Conservation (phyloP, 2,888 invertebrate species). For the Phortica okadai region DNA sequence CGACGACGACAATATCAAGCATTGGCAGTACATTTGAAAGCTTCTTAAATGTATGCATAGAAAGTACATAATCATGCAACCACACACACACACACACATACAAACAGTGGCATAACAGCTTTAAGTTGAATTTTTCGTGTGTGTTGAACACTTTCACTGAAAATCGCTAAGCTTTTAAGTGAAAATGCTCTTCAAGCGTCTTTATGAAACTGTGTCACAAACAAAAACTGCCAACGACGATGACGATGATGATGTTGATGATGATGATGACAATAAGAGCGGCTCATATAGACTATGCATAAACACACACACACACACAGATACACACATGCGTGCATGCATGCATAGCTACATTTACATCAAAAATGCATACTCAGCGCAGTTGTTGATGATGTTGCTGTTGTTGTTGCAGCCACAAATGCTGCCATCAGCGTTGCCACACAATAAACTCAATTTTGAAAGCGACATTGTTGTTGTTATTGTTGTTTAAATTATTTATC, state of each 20-base stretch:
- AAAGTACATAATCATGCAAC: conserved; percentile 25
- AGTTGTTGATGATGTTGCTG: conserved; percentile 39
- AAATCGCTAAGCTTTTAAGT: conserved; percentile 40
- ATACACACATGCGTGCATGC: conserved; percentile 13
- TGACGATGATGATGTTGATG: neutral
- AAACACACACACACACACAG: conserved; percentile 22
- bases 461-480: conserved; percentile 50
- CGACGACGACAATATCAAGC: neutral
- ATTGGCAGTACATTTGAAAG: conserved; percentile 38
- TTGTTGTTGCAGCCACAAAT: conserved; percentile 54
- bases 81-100: conserved; percentile 29
- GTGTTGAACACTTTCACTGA: conserved; percentile 40
- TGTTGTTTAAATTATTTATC: conserved; percentile 68
- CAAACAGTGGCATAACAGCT: conserved; percentile 37
- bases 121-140: conserved; percentile 51
- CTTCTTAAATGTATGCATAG: conserved; percentile 41
- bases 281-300: neutral
- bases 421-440: conserved; percentile 52
- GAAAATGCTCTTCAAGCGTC: conserved; percentile 54
- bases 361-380: conserved; percentile 45
- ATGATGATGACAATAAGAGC: neutral
- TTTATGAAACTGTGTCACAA: conserved; percentile 56
- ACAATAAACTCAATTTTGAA: conserved; percentile 65
- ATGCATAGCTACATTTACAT: conserved; percentile 30
- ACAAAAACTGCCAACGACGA: conserved; percentile 10